Percentiles rank a stretch among this genome's conserved stretches.
Evolutionary conservation across 2,113 vertebrate species (phyloP).

Genomic region (Petaurus breviceps): DNA sequence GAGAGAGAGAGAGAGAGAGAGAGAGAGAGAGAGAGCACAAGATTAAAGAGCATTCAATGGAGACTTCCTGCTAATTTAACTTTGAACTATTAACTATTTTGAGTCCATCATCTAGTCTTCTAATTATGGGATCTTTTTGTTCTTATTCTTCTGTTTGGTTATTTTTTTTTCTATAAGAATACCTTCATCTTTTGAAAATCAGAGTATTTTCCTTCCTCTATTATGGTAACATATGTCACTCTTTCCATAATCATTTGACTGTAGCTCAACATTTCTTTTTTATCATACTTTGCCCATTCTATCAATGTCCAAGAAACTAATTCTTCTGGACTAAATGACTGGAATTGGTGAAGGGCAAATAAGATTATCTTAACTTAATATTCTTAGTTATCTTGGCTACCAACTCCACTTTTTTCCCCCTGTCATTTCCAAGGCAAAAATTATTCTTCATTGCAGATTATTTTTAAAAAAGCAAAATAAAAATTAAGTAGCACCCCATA

Average conservation of each 20-base stretch:
- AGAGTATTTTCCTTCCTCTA: not conserved
- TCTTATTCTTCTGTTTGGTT: not conserved
- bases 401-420: not conserved
- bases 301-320: not conserved
- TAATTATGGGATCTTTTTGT: not conserved
- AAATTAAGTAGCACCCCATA: not conserved
- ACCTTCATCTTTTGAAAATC: not conserved
- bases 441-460: not conserved
- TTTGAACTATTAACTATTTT: not conserved
- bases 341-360: not conserved
- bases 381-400: not conserved
- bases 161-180: not conserved
- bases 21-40: not conserved
- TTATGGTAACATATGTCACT: not conserved
- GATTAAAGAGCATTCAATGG: not conserved
- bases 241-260: not conserved
- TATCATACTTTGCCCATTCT: not conserved
- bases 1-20: too few relatives aligned
- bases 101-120: not conserved
- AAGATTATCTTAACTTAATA: not conserved
- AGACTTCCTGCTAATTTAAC: not conserved
- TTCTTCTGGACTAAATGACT: not conserved
- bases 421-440: not conserved
- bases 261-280: not conserved
- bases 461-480: not conserved